These are phyloP conservation scores for Syngnathus scovelli DNA, from an alignment of 2,113 vertebrate genomes.

Conservation along the genomic window DNA sequence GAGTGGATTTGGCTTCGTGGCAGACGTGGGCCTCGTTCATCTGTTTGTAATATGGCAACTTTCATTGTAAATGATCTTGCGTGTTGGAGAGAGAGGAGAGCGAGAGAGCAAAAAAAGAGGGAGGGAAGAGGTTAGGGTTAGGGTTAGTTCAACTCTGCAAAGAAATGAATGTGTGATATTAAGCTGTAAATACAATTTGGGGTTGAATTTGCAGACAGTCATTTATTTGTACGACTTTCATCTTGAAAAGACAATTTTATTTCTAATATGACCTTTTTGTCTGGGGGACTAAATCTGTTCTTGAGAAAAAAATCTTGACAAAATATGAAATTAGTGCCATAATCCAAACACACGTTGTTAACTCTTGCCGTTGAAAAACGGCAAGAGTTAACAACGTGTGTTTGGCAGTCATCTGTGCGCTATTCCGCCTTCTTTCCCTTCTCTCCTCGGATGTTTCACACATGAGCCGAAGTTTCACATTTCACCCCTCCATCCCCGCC, in stretches of 20 bases:
- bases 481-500: slow-evolving; percentile 26
- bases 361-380: too few species aligned
- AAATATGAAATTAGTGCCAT: too few species aligned
- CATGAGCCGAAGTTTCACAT: slow-evolving; percentile 39
- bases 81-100: slow-evolving; percentile 8
- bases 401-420: slow-evolving; percentile 34
- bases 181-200: too few species aligned
- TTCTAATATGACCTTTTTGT: too few species aligned
- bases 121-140: too few species aligned
- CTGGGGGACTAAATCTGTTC: too few species aligned
- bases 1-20: slow-evolving; percentile 11
- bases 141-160: too few species aligned
- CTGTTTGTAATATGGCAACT: slow-evolving; percentile 47
- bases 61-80: slow-evolving; percentile 39
- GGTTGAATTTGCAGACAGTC: too few species aligned
- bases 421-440: slow-evolving; percentile 31
- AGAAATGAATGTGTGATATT: slow-evolving; percentile 8
- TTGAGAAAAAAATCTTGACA: too few species aligned
- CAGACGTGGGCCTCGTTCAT: slow-evolving; percentile 35
- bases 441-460: slow-evolving; percentile 35
- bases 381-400: slow-evolving; percentile 21
- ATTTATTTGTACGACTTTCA: too few species aligned
- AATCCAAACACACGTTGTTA: too few species aligned
- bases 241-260: too few species aligned
- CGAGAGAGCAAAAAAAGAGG: not conserved